Conservation (phyloP, 2,113 vertebrate genomes). For the Anhinga anhinga region DNA sequence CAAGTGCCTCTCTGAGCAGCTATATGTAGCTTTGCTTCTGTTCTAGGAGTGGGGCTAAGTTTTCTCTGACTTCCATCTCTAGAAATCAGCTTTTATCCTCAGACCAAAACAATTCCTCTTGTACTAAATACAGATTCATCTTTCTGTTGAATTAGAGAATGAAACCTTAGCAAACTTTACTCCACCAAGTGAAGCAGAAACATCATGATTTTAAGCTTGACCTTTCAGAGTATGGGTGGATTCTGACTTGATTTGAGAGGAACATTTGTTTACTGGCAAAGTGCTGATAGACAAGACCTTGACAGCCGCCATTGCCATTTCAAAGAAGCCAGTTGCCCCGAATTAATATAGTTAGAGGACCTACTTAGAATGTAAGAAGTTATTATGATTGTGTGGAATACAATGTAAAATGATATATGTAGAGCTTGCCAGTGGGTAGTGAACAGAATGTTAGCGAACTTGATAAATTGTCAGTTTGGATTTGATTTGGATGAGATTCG, state of each 20-base stretch:
- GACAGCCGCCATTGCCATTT: not conserved
- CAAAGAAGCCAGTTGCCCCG: not conserved
- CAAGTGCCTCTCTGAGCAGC: not conserved
- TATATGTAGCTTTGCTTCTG: not conserved
- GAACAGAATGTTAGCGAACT: not conserved
- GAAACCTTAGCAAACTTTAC: not conserved
- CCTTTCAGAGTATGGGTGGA: not conserved
- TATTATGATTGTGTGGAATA: not conserved
- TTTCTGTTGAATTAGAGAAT: not conserved
- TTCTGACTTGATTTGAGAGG: not conserved
- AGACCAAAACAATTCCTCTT: not conserved
- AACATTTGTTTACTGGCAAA: not conserved
- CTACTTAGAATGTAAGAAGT: not conserved
- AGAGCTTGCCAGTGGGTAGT: not conserved
- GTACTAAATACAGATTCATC: not conserved
- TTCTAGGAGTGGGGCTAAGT: not conserved
- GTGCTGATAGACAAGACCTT: not conserved
- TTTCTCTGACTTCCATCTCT: not conserved
- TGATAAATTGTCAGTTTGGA: constrained; percentile 55
- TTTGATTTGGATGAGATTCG: constrained; percentile 23
- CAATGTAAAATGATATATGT: not conserved
- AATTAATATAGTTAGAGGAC: not conserved
- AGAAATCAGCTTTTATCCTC: not conserved
- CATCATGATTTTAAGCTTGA: not conserved
- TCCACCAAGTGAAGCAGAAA: not conserved